Evolutionary conservation across 1,140 invertebrate species (phyloP), one percentile per base, ranked within the genome.

Genomic region (Drosophila biarmipes): DNA sequence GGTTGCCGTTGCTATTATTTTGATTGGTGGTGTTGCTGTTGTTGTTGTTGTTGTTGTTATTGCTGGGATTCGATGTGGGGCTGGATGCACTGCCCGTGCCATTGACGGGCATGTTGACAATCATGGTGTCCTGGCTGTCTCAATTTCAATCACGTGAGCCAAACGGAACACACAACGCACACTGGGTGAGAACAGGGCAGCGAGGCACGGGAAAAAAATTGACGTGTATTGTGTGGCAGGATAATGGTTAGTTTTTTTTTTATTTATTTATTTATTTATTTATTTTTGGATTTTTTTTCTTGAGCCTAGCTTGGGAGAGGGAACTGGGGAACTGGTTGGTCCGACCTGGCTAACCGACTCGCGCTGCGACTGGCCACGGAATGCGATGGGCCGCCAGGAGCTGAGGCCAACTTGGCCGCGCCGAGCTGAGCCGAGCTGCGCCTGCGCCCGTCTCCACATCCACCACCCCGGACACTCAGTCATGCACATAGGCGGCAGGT

Each of bases 61-160:
- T 57, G 37, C 3, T 31, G 46, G 29, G 29, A 14, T 35, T 17
- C 27, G 67, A 14, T 34, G 49, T 19, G 34, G 48, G 49, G 34
- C 61, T 52, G 45, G 49, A 31, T 31, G 54, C 74, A 69, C 56
- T 69, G 62, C 45, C 67, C 43, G 71, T 57, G 27, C 67, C 79
- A 59, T 73, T 82, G 37, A 82, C 72, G 38, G 79, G 76, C 84
- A 89, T 89, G 63, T 89, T 89, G 67, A 89, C 84, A 78, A 89
- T 89, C 84, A 89, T 89, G 49, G 35, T 48, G 19, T 54, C 27
- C 45, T 14, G 40, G 31, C 29, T 31, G 21, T 38, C 45, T 51
- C 57, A 52, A 17, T 61, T 52, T 37, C 48, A 51, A 51, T 24
- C 58, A 64, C 42, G 14, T 49, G 40, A 31, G 4, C 31, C 54